Percentiles rank a stretch among this genome's conserved stretches.
phyloP scores from a whole-genome alignment of 2,797 vertebrate genomes.

The Acrossocheilus wenchowensis region DNA sequence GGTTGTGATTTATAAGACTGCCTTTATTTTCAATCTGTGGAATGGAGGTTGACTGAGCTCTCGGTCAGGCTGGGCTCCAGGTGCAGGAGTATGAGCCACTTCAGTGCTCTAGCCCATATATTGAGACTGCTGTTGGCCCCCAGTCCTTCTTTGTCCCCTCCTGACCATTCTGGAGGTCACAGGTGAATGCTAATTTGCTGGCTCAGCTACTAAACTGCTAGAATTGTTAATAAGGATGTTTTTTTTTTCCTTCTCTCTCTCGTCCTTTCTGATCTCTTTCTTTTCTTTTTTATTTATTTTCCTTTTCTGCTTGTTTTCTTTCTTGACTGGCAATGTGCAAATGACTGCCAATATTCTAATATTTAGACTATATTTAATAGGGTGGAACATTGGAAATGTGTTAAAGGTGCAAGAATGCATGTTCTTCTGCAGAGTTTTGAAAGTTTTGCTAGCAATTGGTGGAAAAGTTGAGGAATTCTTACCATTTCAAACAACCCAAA shows the following conservation, averaged over 20 bases:
- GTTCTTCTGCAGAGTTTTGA: not conserved
- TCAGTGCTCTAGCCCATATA: not conserved
- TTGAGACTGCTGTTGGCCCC: not conserved
- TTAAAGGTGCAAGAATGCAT: not conserved
- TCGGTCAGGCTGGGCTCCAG: not conserved
- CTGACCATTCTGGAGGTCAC: not conserved
- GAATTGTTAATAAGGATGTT: not conserved
- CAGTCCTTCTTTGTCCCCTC: not conserved
- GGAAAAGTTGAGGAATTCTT: not conserved
- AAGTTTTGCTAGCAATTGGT: not conserved
- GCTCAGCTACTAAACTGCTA: not conserved
- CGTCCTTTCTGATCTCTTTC: not conserved
- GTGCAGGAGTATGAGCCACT: not conserved
- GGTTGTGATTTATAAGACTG: constrained; percentile 15
- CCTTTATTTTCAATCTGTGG: not conserved
- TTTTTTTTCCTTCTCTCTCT: not conserved
- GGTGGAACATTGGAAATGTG: not conserved
- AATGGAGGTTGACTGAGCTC: constrained; percentile 4
- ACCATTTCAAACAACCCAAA: constrained; percentile 24
- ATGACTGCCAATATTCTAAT: not conserved
- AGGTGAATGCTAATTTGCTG: not conserved
- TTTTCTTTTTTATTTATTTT: no score
- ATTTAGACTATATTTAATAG: not conserved
- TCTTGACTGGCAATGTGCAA: not conserved
- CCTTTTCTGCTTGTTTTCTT: not conserved